Base-by-base conservation (phyloP, 2,888 invertebrate species). In the Auanema sp. region DNA sequence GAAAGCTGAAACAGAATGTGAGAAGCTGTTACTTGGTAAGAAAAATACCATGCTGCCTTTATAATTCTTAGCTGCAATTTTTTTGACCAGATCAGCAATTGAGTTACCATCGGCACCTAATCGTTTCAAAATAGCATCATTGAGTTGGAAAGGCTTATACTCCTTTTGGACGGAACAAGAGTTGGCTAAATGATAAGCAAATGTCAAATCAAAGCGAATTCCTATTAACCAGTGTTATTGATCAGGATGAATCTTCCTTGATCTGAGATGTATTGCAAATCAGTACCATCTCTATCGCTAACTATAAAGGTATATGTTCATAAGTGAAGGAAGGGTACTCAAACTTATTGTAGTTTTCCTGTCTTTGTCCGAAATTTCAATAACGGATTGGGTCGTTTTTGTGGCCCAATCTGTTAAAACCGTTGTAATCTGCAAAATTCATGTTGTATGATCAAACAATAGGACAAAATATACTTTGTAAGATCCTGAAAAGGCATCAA, bases 371-470 rank as follows among this genome's bases (percentile, higher is more conserved):
- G 59, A 60, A 5, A 50, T 60, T 33, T 60, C 59, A 1, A 41
- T 43, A 42, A 52, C 51, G 41, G 51, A 60, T 8, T 49, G 21
- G 0, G 53, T 41, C 53, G 18, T 23, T 18, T 42, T 23, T 6
- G 33, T 33, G 8, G 43, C 11, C 59, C 59, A 60, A 25, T 60
- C 59, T 21, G 59, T 60, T 18, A 51, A 33, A 3, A 33, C 33
- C 33, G 33, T 33, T 33, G 33, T 33, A 33, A 33, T 33, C 33
- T 33, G 33, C 33, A 33, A 33, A 33, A 33, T 5, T 33, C 3
- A 33, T 5, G 33, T 5, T 8, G 33, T 33, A n/a, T 8, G 8
- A 33, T 33, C 33, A 33, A 33, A 33, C 33, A 8, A 5, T 3
- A 33, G 33, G 33, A 33, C n/a, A n/a, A n/a, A 33, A 8, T 33